A percentile compares a stretch with the other conserved stretches of the same genome.
Evolutionary conservation across 2,888 invertebrate species (phyloP).

Genomic region (Pyrochroa serraticornis): DNA sequence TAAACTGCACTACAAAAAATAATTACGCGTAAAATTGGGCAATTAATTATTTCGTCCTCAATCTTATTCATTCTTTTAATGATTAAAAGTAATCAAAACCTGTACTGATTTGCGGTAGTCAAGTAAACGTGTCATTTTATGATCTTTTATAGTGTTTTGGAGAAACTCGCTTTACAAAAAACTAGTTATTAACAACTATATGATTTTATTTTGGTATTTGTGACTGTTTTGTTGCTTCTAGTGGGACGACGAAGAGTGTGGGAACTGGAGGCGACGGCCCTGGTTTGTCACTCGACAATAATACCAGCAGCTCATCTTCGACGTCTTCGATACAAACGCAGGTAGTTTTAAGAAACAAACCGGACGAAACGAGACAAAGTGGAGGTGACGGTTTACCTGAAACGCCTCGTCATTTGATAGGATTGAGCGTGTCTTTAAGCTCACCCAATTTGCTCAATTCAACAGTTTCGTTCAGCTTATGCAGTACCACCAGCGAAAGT

Average conservation of each 20-base stretch:
- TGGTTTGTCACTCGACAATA: slow-evolving; percentile 27
- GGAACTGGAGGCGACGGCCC: neutral
- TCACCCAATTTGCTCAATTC: slow-evolving; percentile 56
- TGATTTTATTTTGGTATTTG: no score
- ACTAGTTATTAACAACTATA: no score
- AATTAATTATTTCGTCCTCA: no score
- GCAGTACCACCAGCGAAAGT: slow-evolving; percentile 56
- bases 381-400: slow-evolving; percentile 35
- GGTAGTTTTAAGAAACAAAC: slow-evolving; percentile 32
- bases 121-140: no score
- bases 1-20: no score
- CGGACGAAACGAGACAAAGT: slow-evolving; percentile 29
- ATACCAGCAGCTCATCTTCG: slow-evolving; percentile 37
- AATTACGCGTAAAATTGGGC: no score
- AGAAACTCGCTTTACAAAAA: no score
- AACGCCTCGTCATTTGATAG: slow-evolving; percentile 45
- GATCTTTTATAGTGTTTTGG: no score
- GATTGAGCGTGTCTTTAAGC: slow-evolving; percentile 54
- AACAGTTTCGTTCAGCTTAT: slow-evolving; percentile 53
- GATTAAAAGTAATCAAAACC: no score
- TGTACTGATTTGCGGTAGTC: no score
- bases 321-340: slow-evolving; percentile 45
- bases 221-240: no score
- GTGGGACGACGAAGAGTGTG: slow-evolving; percentile 1
- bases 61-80: no score